phyloP scores from a whole-genome alignment of 2,888 invertebrate genomes.

The Heliconius cydno region DNA sequence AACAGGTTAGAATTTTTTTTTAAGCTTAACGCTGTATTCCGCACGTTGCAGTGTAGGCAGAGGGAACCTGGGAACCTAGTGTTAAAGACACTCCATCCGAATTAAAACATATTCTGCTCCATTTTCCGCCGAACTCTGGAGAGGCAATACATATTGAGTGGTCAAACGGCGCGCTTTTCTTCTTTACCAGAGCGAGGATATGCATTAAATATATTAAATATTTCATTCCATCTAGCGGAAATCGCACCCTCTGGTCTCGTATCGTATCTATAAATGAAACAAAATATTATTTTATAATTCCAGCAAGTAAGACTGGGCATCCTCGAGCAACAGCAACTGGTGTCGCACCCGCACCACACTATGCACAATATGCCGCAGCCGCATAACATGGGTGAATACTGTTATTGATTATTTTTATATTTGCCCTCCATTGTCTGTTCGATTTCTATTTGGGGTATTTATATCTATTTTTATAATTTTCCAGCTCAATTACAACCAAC shows the following conservation, averaged over 20 bases:
- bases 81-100: no score
- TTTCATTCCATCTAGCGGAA: not conserved
- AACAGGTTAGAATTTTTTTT: constrained; percentile 49
- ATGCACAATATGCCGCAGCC: constrained; percentile 71
- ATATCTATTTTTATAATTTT: constrained; percentile 30
- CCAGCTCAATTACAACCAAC: constrained; percentile 70
- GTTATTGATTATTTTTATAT: not conserved
- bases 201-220: not conserved
- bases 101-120: no score
- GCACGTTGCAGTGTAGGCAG: no score
- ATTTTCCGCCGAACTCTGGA: no score
- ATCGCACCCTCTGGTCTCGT: not conserved
- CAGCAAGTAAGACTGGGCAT: constrained; percentile 66
- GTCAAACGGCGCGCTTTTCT: not conserved
- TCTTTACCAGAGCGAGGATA: not conserved
- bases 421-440: no score
- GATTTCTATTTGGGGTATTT: no score
- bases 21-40: no score
- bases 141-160: no score
- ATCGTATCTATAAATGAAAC: no score
- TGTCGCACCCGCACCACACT: constrained; percentile 65
- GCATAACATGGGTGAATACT: constrained; percentile 64
- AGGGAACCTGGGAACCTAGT: no score
- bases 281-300: not conserved
- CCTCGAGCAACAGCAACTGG: constrained; percentile 63